Percentiles rank a stretch among this genome's conserved stretches.
These are phyloP conservation scores for Himalopsyche phryganea DNA, from an alignment of 1,140 invertebrate species.

Conservation along the genomic window DNA sequence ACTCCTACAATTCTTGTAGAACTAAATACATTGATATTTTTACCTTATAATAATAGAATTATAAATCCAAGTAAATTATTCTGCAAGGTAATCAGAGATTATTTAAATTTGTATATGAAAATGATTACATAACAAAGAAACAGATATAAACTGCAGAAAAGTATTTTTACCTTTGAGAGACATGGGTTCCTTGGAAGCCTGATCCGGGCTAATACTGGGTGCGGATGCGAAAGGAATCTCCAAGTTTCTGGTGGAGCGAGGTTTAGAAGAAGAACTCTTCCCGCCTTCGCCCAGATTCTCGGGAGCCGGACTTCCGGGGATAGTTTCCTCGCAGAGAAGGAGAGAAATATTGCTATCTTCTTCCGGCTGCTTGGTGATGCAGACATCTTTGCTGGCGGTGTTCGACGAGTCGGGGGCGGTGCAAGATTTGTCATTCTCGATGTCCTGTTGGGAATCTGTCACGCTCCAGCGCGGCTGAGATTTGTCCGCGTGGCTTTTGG, in stretches of 20 bases:
- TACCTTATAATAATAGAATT: too few species aligned
- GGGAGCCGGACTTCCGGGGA: slow-evolving; percentile 80
- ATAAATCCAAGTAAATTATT: too few species aligned
- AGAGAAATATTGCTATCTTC: slow-evolving; percentile 57
- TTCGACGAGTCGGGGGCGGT: neutral
- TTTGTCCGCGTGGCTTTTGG: slow-evolving; percentile 43
- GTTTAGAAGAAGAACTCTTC: slow-evolving; percentile 44
- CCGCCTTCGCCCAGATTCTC: slow-evolving; percentile 46
- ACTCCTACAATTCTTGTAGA: too few species aligned
- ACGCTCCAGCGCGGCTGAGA: slow-evolving; percentile 48
- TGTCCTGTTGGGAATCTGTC: slow-evolving; percentile 41
- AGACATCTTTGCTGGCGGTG: slow-evolving; percentile 8
- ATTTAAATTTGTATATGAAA: too few species aligned
- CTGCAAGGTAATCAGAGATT: too few species aligned
- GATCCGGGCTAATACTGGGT: slow-evolving; percentile 51
- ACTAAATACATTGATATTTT: too few species aligned
- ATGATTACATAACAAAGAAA: too few species aligned
- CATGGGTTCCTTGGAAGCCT: slow-evolving; percentile 29
- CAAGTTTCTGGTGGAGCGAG: slow-evolving; percentile 43
- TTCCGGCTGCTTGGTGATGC: slow-evolving; percentile 33
- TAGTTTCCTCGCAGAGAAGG: slow-evolving; percentile 82
- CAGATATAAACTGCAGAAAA: too few species aligned
- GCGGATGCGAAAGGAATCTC: slow-evolving; percentile 65
- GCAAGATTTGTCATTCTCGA: slow-evolving; percentile 15
- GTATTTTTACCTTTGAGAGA: slow-evolving; percentile 28